Percentiles rank a stretch among this genome's conserved stretches.
phyloP scores from a whole-genome alignment of 1,140 invertebrate genomes.

The Vanessa atalanta region DNA sequence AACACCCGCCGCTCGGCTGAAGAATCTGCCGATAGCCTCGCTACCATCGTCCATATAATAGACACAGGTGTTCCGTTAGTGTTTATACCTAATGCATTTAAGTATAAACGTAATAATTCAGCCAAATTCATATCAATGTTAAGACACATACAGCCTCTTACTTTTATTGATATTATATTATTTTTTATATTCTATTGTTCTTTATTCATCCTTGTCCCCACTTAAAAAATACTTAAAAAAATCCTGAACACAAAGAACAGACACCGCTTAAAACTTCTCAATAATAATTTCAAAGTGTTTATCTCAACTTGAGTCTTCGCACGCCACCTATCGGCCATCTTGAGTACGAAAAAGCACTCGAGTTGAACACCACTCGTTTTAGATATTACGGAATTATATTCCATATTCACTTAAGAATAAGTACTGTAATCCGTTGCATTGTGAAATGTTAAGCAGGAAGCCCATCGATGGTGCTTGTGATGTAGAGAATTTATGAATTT shows the following conservation, averaged over 20 bases:
- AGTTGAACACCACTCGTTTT: neutral
- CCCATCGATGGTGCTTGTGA: constrained; percentile 6
- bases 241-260: neutral
- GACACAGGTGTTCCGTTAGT: too few species aligned
- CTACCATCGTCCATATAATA: too few species aligned
- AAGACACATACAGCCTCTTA: neutral
- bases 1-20: too few species aligned
- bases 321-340: constrained; percentile 14
- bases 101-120: too few species aligned
- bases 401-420: neutral
- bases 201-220: neutral
- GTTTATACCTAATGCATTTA: too few species aligned
- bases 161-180: too few species aligned
- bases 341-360: neutral
- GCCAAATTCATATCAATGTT: too few species aligned
- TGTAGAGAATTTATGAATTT: constrained; percentile 20
- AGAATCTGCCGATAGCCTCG: too few species aligned
- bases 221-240: neutral
- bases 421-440: neutral
- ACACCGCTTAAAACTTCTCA: neutral
- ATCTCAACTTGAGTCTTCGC: neutral
- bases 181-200: too few species aligned
- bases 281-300: constrained; percentile 10
- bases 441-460: constrained; percentile 17
- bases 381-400: neutral